phyloP scores from a whole-genome alignment of 2,888 invertebrate genomes.

The Pheosia gnoma region DNA sequence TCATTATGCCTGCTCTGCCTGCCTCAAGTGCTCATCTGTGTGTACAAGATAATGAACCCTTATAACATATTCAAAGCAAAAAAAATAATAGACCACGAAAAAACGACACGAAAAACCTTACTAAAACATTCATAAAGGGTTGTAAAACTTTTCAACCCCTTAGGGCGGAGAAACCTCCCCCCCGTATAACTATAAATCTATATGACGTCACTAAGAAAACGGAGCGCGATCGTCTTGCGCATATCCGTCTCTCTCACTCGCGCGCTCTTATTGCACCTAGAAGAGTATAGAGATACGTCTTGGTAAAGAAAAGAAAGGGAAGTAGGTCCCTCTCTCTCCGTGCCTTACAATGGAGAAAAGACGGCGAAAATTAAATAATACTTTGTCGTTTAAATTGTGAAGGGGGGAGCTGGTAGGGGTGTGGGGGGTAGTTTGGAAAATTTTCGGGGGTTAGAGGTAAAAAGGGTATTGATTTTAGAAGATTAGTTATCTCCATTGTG shows the following conservation, averaged over 20 bases:
- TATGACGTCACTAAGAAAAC: conserved; percentile 82
- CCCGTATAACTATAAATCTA: conserved; percentile 79
- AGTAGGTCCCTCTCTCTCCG: conserved; percentile 57
- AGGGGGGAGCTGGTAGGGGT: conserved; percentile 46
- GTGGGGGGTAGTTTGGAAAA: conserved; percentile 69
- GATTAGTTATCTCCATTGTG: conserved; percentile 66
- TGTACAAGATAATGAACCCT: conserved; percentile 17
- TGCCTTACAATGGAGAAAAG: conserved; percentile 82
- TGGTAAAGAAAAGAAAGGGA: conserved; percentile 60
- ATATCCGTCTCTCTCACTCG: conserved; percentile 64
- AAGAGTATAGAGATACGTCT: conserved; percentile 63
- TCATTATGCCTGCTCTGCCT: background rate
- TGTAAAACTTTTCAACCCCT: conserved; percentile 69
- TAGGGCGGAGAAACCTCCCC: conserved; percentile 50
- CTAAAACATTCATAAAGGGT: conserved; percentile 67
- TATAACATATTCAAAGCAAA: conserved; percentile 24
- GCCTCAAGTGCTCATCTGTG: conserved; percentile 10
- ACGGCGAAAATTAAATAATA: conserved; percentile 82
- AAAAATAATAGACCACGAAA: conserved; percentile 27
- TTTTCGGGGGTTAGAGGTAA: conserved; percentile 76
- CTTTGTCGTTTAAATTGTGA: conserved; percentile 83
- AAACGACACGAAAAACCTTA: conserved; percentile 40
- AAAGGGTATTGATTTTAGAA: conserved; percentile 81
- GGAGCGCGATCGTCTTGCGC: conserved; percentile 71
- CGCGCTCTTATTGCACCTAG: conserved; percentile 45